Evolutionary conservation across 37 sponge, comb jelly and placozoan genomes (phyloP), one percentile per base, ranked within the genome.

Genomic region (Theonella swinhoei): DNA sequence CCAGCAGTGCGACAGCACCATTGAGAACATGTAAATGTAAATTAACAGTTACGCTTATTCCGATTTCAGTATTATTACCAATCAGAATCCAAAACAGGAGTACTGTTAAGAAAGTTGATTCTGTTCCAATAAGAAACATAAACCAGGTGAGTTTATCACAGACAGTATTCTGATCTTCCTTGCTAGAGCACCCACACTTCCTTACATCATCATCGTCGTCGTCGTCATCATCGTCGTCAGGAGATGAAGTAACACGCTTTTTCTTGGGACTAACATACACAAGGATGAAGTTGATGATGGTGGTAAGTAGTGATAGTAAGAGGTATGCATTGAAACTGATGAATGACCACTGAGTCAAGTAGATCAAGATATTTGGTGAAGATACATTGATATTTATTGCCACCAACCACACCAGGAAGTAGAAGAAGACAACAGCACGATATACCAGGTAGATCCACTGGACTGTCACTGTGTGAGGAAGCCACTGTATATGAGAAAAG

Each of bases 341-440:
- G 35, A 74, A 71, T 17, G 74, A 65, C 92, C 88, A 91, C 60
- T 86, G 14, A 4, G 84, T 83, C 43, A 91, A 41, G 42, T 78
- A 87, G 30, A 87, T 91, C 65, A 91, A 39, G 39, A 24, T 79
- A 35, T 64, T 64, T 0, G 84, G 19, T 20, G 24, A 41, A 17
- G 54, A 47, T 28, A 54, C 74, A 79, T 59, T 39, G 30, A 42
- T 40, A 0, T 11, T 41, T 14, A 80, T 68, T 24, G 70, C 75
- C 0, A 90, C 42, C 9, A 88, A 37, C 89, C 89, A 88, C 19
- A 36, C 70, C 22, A 70, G 0, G 54, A 82, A 88, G 72, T 88
- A 88, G 31, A 82, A 9, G 17, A 54, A 65, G 32, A 88, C 20
- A 31, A 88, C 39, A 63, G 67, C 71, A 1, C 89, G 59, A 33